Base-by-base conservation (phyloP, 2,113 vertebrate genomes). In the Progne subis region DNA sequence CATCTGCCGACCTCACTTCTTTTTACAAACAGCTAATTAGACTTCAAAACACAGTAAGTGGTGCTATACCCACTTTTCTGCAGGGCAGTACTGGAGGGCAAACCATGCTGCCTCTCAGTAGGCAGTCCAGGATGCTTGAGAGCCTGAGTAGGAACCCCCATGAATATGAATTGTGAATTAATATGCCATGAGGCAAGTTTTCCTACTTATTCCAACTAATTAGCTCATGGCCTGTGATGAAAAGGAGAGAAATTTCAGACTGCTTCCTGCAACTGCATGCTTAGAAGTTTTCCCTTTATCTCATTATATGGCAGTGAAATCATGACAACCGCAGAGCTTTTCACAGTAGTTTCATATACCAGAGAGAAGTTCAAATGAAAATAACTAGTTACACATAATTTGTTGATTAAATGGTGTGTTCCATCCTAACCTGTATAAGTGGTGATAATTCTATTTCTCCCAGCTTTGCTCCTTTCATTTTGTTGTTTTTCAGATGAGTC, bases 31-130 rank as follows among this genome's bases (percentile, higher is more conserved):
- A 96, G 49, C 82, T 95, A 95, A 96, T 96, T 94, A 96, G 90
- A 83, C 94, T 94, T 96, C 92, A 96, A 94, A 97, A 96, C 94
- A 96, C 92, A 91, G 85, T 97, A 95, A 96, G 93, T 92, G 92
- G 82, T 96, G 82, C 87, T 93, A 92, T 95, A 93, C 65, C 91
- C 82, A 90, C 90, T 93, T 97, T 94, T 82, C 93, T 88, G n/a
- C 90, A 94, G 92, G 88, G 79, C 88, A 83, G 26, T 82, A 41
- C 92, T 95, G 56, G 79, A 96, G 92, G 76, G 85, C 76, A 97
- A 94, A 93, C 68, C 74, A 72, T 91, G 86, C 91, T 95, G 94
- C 74, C 94, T 96, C 96, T 87, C 96, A 91, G 91, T 71, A 91
- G 88, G 94, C 72, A 88, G 83, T 76, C 80, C 77, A 60, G 81